Evolutionary conservation across 2,113 vertebrate species (phyloP), one percentile per base, ranked within the genome.

Genomic region (Lophura nycthemera): DNA sequence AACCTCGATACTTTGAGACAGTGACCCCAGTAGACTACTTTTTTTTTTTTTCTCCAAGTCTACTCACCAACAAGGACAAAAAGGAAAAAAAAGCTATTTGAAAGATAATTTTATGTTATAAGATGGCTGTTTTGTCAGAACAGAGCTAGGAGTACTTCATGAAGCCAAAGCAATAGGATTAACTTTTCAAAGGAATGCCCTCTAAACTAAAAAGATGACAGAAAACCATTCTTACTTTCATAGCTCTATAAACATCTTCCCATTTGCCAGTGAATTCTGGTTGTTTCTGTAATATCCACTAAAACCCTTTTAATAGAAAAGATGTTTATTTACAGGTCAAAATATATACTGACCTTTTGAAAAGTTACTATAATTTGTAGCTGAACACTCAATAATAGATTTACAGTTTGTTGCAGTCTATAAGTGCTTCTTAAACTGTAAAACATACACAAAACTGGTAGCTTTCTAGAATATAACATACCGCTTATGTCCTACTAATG

Each of bases 61-160:
- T 84, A 56, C 15, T 77, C 30, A 36, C 50, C 6, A 24, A 80
- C 50, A 88, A 92, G 89, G 89, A 88, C 83, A 95, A 75, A 95
- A 87, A 73, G 16, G 17, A 92, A 95, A 78, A 95, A 78, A 21
- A 73, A 67, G 21, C 24, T 90, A 42, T 76, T 52, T 78, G 61
- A 88, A 92, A 88, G 25, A 81, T 90, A 93, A 67, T 93, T 90
- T 93, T n/a, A 45, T 71, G 38, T 57, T 72, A 14, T 36, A 84
- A 86, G 48, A 82, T 7, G 22, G 10, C 21, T 75, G 36, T 83
- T 94, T 90, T 91, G 13, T 70, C 66, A 90, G 72, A 88, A 85
- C 16, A 82, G 75, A 78, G 81, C 11, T 40, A 38, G 52, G 48
- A 36, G 10, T 63, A 29, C 34, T 74, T 91, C 52, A 60, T 22